phyloP scores from a whole-genome alignment of 2,888 invertebrate species.

The Sinopyrophorus schimmeli region DNA sequence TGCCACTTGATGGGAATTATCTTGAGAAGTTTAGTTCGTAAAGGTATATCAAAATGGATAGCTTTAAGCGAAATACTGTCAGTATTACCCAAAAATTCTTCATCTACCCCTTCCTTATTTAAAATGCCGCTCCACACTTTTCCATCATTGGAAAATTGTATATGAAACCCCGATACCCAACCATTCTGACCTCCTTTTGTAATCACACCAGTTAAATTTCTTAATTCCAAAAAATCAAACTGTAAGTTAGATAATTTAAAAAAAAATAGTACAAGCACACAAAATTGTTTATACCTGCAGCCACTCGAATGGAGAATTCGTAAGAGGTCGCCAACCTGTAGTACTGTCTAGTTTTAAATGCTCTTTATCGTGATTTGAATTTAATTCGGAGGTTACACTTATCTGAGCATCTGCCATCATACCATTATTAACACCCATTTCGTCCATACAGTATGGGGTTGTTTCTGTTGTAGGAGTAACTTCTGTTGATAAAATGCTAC shows the following conservation, averaged over 20 bases:
- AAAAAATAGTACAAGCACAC: no score
- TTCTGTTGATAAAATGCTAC: slow-evolving; percentile 50
- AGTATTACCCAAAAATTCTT: slow-evolving; percentile 73
- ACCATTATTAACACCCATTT: slow-evolving; percentile 72
- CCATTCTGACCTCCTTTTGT: slow-evolving; percentile 72
- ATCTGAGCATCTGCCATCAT: slow-evolving; percentile 67
- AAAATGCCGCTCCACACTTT: slow-evolving; percentile 71
- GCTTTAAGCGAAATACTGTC: slow-evolving; percentile 64
- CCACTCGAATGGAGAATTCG: slow-evolving; percentile 71
- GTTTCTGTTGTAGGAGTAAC: slow-evolving; percentile 13
- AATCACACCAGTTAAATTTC: slow-evolving; percentile 76
- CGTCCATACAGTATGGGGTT: slow-evolving; percentile 63
- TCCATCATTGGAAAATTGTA: slow-evolving; percentile 74
- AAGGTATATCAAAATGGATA: slow-evolving; percentile 70
- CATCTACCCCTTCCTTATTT: slow-evolving; percentile 59
- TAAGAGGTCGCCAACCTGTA: slow-evolving; percentile 68
- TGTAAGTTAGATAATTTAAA: slow-evolving; percentile 48
- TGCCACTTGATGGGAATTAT: slow-evolving; percentile 77
- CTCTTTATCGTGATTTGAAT: slow-evolving; percentile 51
- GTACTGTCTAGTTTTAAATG: slow-evolving; percentile 57
- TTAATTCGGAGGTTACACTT: slow-evolving; percentile 63
- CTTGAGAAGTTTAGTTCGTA: slow-evolving; percentile 72
- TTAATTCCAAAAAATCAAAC: slow-evolving; percentile 77
- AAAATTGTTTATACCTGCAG: no score
- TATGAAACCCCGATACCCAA: slow-evolving; percentile 76